Conservation (phyloP, 2,888 invertebrate species). For the Folsomia manolachei region DNA sequence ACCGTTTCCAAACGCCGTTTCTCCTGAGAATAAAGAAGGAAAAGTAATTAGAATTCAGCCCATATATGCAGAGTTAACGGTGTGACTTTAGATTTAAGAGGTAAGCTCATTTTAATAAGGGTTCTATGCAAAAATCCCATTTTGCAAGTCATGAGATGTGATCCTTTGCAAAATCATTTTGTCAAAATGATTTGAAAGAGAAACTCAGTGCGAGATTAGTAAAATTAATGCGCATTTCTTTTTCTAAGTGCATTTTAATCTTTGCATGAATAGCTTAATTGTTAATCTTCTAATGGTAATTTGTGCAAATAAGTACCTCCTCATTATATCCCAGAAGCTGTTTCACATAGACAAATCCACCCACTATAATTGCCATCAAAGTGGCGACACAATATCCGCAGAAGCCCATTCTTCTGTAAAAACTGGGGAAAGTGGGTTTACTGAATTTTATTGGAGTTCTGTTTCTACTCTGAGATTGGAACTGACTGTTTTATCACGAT, state of each 20-base stretch:
- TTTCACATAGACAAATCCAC: neutral
- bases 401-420: neutral
- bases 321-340: slow-evolving; percentile 11
- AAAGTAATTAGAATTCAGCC: too few species aligned
- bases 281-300: neutral
- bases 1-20: slow-evolving; percentile 33
- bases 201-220: neutral
- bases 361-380: neutral
- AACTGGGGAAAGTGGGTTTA: too few species aligned
- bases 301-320: slow-evolving; percentile 1
- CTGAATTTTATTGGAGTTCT: too few species aligned
- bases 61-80: too few species aligned
- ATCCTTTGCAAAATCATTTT: too few species aligned
- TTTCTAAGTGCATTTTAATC: neutral
- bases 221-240: neutral
- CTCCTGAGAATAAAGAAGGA: slow-evolving; percentile 27
- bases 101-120: neutral
- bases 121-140: neutral
- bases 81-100: slow-evolving; percentile 7
- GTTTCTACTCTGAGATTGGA: too few species aligned
- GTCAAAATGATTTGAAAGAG: neutral
- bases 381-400: slow-evolving; percentile 1
- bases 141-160: neutral
- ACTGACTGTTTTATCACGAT: too few species aligned
- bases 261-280: neutral